Evolutionary conservation across 2,113 vertebrate species (phyloP).

Genomic region (Notarius lentiginosus): DNA sequence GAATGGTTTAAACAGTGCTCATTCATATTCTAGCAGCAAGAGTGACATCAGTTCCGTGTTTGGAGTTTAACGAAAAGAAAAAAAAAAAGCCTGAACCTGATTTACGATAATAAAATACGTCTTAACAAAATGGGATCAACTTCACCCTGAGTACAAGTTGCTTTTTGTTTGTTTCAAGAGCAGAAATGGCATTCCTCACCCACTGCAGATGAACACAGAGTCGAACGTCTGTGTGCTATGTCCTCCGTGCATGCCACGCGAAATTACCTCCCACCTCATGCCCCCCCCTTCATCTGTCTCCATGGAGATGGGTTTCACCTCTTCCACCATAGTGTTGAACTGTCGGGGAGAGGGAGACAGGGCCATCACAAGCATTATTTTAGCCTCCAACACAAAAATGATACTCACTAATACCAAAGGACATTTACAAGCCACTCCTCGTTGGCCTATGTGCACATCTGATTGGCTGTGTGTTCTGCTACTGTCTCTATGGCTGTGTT

Average conservation of each 20-base stretch:
- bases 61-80: slow-evolving; percentile 8
- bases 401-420: slow-evolving; percentile 39
- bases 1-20: slow-evolving; percentile 39
- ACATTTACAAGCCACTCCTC: slow-evolving; percentile 31
- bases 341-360: slow-evolving; percentile 52
- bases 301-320: slow-evolving; percentile 60
- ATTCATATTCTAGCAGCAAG: slow-evolving; percentile 30
- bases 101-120: slow-evolving; percentile 19
- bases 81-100: neutral
- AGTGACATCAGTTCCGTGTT: slow-evolving; percentile 11
- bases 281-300: slow-evolving; percentile 32
- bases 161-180: slow-evolving; percentile 35
- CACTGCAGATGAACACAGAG: slow-evolving; percentile 69
- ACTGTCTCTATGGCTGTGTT: slow-evolving; percentile 30
- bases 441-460: neutral
- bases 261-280: slow-evolving; percentile 69
- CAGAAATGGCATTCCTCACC: slow-evolving; percentile 60
- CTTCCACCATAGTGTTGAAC: slow-evolving; percentile 67
- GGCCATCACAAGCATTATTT: slow-evolving; percentile 50
- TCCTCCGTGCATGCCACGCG: slow-evolving; percentile 51
- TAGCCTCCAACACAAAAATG: slow-evolving; percentile 43
- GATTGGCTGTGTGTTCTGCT: slow-evolving; percentile 28
- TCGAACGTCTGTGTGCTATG: slow-evolving; percentile 64
- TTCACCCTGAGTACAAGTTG: slow-evolving; percentile 29
- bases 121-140: slow-evolving; percentile 23